Conservation (phyloP, 1,140 invertebrate genomes). For the Hestina assimilis region DNA sequence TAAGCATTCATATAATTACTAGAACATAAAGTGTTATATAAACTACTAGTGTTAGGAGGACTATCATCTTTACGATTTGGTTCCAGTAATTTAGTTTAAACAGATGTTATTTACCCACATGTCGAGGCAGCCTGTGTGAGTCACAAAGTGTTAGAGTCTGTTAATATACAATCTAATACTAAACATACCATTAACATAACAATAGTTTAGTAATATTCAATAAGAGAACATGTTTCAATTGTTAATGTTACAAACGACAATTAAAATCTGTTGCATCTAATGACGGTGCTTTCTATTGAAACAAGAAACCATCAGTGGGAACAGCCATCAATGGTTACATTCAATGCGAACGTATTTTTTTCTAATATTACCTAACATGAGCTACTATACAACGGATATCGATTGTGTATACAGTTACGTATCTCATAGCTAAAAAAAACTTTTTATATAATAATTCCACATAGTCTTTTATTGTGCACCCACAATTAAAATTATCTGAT, state of each 20-base stretch:
- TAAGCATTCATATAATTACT: slow-evolving; percentile 2
- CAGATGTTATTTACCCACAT: not conserved
- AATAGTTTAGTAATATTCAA: not conserved
- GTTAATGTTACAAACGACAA: slow-evolving; percentile 6
- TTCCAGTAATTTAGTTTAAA: not conserved
- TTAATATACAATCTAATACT: not conserved
- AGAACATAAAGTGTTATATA: slow-evolving; percentile 2
- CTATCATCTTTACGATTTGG: not conserved
- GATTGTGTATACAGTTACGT: slow-evolving; percentile 56
- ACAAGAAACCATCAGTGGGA: slow-evolving; percentile 52
- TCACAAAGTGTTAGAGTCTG: not conserved
- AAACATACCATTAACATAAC: not conserved
- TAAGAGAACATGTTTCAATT: not conserved
- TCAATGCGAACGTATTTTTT: slow-evolving; percentile 60
- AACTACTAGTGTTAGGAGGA: not conserved
- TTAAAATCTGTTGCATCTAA: slow-evolving; percentile 24
- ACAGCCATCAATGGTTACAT: slow-evolving; percentile 41
- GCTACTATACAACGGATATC: slow-evolving; percentile 55
- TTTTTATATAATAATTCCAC: slow-evolving; percentile 35
- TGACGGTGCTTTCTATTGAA: slow-evolving; percentile 43
- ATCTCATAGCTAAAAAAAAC: slow-evolving; percentile 44
- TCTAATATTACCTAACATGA: slow-evolving; percentile 53
- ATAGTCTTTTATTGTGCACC: slow-evolving; percentile 6
- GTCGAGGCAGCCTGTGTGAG: not conserved
- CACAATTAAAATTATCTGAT: slow-evolving; percentile 2